Evolutionary conservation across 2,113 vertebrate species (phyloP).

Genomic region (Corapipo altera): DNA sequence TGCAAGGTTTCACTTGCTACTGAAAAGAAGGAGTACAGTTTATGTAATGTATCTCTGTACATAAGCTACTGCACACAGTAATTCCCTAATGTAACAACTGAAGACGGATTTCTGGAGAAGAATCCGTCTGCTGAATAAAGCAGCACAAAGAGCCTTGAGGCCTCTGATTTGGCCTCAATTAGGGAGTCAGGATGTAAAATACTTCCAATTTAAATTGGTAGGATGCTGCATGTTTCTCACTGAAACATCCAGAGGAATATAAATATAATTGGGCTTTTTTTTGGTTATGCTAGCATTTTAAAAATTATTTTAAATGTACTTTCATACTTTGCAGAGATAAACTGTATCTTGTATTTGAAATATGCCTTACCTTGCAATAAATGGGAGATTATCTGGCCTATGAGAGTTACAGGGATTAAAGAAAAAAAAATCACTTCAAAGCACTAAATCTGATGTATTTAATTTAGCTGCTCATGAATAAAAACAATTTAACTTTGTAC

Average conservation of each 20-base stretch:
- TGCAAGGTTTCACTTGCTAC: neutral
- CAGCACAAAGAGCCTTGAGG: neutral
- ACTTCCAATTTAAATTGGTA: neutral
- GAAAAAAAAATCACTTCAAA: constrained; percentile 29
- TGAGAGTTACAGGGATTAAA: neutral
- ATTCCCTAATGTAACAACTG: neutral
- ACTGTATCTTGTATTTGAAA: neutral
- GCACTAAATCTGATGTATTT: neutral
- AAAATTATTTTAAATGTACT: neutral
- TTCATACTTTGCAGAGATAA: neutral
- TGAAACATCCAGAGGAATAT: neutral
- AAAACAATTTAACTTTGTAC: constrained; percentile 4
- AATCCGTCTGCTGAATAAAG: neutral
- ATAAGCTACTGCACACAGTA: neutral
- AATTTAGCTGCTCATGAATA: neutral
- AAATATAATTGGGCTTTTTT: neutral
- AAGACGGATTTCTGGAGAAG: neutral
- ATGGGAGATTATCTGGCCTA: neutral
- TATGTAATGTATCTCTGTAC: neutral
- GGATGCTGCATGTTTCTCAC: neutral
- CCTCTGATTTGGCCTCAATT: neutral
- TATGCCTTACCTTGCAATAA: neutral
- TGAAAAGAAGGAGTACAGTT: neutral
- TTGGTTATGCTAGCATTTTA: neutral
- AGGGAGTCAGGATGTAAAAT: neutral